Conservation (phyloP, 2,888 invertebrate genomes). For the Lasioglossum villosulum region DNA sequence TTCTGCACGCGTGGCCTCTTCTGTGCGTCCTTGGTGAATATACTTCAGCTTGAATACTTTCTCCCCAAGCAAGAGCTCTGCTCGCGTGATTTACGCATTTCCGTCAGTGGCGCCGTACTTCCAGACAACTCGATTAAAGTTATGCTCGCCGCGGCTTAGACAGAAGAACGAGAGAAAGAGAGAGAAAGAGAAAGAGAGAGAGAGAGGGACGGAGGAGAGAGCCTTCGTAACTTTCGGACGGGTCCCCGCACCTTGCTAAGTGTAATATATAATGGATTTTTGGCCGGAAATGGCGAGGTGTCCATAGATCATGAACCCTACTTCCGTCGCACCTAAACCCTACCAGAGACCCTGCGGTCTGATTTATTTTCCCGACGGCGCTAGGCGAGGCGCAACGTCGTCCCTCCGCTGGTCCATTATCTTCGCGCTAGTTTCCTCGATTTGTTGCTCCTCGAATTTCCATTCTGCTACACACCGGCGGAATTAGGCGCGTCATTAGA, state of each 20-base stretch:
- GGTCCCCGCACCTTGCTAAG: conserved; percentile 74
- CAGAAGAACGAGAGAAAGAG: conserved; percentile 28
- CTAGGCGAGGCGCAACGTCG: conserved; percentile 39
- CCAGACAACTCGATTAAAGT: conserved; percentile 79
- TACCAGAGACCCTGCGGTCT: conserved; percentile 75
- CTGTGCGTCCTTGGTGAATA: conserved; percentile 42
- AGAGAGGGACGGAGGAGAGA: conserved; percentile 27
- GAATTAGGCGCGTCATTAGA: conserved; percentile 53
- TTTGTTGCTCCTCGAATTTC: conserved; percentile 73
- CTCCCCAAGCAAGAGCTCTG: background rate
- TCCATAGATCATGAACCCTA: conserved; percentile 82
- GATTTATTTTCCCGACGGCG: conserved; percentile 79
- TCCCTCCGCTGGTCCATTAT: conserved; percentile 77
- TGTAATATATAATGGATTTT: conserved; percentile 83
- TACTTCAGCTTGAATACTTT: conserved; percentile 59
- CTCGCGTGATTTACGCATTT: conserved; percentile 69
- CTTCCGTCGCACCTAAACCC: conserved; percentile 81
- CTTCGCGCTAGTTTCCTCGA: conserved; percentile 75
- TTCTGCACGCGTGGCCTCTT: conserved; percentile 40
- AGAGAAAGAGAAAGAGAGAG: conserved; percentile 7
- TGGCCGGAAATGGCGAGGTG: conserved; percentile 81
- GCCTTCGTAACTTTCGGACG: conserved; percentile 71
- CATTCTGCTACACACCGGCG: conserved; percentile 54
- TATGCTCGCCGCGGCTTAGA: conserved; percentile 70
- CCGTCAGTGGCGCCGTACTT: conserved; percentile 65